These are phyloP conservation scores for Limenitis camilla DNA, from an alignment of 2,888 invertebrate species.

Conservation along the genomic window DNA sequence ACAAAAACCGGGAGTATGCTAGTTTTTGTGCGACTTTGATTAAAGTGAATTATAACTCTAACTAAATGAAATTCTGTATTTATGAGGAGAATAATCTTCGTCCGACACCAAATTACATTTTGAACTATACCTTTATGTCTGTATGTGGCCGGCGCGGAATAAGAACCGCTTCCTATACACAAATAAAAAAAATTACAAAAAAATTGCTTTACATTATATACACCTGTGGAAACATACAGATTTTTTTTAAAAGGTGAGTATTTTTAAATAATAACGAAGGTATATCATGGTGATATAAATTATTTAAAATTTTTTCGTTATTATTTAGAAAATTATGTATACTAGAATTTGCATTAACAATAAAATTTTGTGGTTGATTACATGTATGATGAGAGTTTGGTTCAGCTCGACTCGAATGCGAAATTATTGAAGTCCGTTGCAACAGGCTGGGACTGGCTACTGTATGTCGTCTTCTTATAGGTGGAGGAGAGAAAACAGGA, in stretches of 20 bases:
- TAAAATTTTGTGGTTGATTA: slow-evolving; percentile 66
- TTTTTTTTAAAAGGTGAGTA: slow-evolving; percentile 10
- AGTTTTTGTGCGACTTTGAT: not conserved
- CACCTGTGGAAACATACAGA: slow-evolving; percentile 35
- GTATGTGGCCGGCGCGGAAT: slow-evolving; percentile 44
- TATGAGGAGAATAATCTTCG: too few relatives aligned
- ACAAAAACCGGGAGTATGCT: not conserved
- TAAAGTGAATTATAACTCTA: not conserved
- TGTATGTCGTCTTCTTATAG: slow-evolving; percentile 81
- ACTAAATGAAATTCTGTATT: too few relatives aligned
- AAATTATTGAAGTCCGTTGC: slow-evolving; percentile 83
- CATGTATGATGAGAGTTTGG: slow-evolving; percentile 92
- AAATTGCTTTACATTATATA: slow-evolving; percentile 63
- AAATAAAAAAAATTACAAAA: slow-evolving; percentile 37
- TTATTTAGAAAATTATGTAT: slow-evolving; percentile 9
- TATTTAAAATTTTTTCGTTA: not conserved
- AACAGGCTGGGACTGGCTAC: slow-evolving; percentile 66
- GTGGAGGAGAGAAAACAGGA: slow-evolving; percentile 89
- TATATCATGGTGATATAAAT: not conserved
- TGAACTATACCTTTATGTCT: slow-evolving; percentile 60
- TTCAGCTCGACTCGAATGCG: slow-evolving; percentile 82
- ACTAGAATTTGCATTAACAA: too few relatives aligned
- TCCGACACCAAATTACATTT: slow-evolving; percentile 37
- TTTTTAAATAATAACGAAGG: slow-evolving; percentile 11
- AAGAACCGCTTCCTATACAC: slow-evolving; percentile 49